A percentile compares a stretch with the other conserved stretches of the same genome.
These are phyloP conservation scores for Euplagia quadripunctaria DNA, from an alignment of 2,888 invertebrate species.

Conservation along the genomic window DNA sequence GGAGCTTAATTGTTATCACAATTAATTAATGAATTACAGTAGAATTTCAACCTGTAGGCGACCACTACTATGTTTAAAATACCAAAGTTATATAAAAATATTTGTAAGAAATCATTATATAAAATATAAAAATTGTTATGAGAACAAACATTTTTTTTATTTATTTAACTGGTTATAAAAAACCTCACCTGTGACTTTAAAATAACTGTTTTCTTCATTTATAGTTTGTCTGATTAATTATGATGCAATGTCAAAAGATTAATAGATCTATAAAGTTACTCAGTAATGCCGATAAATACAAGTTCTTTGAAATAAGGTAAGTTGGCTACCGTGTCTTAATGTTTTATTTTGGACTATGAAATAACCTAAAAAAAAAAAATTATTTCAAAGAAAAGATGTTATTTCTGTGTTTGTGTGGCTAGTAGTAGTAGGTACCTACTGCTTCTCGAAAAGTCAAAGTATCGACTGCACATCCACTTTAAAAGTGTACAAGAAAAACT, in stretches of 20 bases:
- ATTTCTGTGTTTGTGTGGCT: neutral
- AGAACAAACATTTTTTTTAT: too few species aligned
- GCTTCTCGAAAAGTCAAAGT: too few species aligned
- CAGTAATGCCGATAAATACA: slow-evolving; percentile 18
- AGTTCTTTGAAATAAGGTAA: neutral
- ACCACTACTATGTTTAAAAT: too few species aligned
- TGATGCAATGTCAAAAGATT: slow-evolving; percentile 29
- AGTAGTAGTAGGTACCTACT: too few species aligned
- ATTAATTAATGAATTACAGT: too few species aligned
- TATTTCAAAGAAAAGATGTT: neutral
- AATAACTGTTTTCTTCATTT: slow-evolving; percentile 36
- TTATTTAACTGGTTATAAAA: slow-evolving; percentile 4
- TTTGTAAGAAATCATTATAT: neutral
- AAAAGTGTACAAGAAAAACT: too few species aligned
- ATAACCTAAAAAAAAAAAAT: neutral
- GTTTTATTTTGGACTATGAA: neutral
- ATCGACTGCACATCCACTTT: too few species aligned
- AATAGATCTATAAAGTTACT: slow-evolving; percentile 16
- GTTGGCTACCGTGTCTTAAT: neutral
- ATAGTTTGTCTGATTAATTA: slow-evolving; percentile 24
- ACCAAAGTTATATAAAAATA: neutral
- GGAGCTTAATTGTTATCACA: too few species aligned
- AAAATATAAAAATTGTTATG: too few species aligned
- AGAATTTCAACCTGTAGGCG: too few species aligned
- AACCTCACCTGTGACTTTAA: slow-evolving; percentile 24